phyloP scores from a whole-genome alignment of 2,888 invertebrate genomes.

The Nemotelus pantherinus region DNA sequence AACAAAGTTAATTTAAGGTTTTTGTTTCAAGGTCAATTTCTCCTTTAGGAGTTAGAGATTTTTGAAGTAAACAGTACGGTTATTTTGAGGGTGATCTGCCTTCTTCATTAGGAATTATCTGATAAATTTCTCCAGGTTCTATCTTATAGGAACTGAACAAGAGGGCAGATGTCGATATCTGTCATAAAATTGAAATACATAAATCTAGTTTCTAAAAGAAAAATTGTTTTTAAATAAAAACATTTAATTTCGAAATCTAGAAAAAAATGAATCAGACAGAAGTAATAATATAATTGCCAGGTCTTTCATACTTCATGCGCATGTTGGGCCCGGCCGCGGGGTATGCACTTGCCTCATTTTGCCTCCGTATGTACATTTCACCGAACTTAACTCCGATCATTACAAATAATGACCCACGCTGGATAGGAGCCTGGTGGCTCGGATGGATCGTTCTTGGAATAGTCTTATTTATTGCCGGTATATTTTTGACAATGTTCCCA shows the following conservation, averaged over 20 bases:
- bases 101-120: no score
- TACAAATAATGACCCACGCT: slow-evolving; percentile 74
- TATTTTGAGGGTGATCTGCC: no score
- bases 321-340: slow-evolving; percentile 78
- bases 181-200: neutral
- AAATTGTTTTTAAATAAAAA: neutral
- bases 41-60: neutral
- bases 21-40: neutral
- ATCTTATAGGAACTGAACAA: no score
- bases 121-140: no score
- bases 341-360: slow-evolving; percentile 73
- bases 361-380: slow-evolving; percentile 73
- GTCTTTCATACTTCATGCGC: slow-evolving; percentile 73
- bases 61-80: no score
- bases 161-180: neutral
- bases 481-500: slow-evolving; percentile 74
- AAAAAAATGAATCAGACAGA: no score
- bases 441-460: slow-evolving; percentile 75
- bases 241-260: neutral
- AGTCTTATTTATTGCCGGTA: slow-evolving; percentile 69
- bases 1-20: neutral
- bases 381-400: slow-evolving; percentile 74
- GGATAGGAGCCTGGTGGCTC: slow-evolving; percentile 88
- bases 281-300: slow-evolving; percentile 58
- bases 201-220: neutral